Conservation (phyloP, 2,888 invertebrate genomes). For the Microctonus brassicae region DNA sequence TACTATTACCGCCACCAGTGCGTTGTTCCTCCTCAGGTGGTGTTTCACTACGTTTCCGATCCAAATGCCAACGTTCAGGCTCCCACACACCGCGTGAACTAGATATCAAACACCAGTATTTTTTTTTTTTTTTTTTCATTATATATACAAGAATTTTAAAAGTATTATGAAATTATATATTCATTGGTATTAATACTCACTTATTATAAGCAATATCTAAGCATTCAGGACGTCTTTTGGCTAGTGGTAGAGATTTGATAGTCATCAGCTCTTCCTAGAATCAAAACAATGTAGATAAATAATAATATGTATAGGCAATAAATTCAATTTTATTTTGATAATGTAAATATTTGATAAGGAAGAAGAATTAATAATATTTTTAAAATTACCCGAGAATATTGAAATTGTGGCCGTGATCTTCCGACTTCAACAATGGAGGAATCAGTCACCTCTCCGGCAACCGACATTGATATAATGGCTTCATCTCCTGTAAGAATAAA, state of each 20-base stretch:
- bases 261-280: conserved; percentile 79
- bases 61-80: conserved; percentile 72
- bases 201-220: conserved; percentile 73
- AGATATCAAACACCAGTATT: conserved; percentile 27
- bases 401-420: conserved; percentile 67
- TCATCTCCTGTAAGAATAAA: conserved; percentile 69
- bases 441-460: conserved; percentile 69
- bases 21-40: conserved; percentile 75
- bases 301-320: not conserved
- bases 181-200: conserved; percentile 64
- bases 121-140: conserved; percentile 29
- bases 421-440: conserved; percentile 67
- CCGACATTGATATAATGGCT: conserved; percentile 71
- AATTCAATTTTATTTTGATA: not conserved
- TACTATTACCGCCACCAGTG: conserved; percentile 66
- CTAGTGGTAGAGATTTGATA: conserved; percentile 78
- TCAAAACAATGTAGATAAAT: conserved; percentile 10
- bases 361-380: conserved; percentile 15
- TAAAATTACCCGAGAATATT: conserved; percentile 64
- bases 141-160: conserved; percentile 5
- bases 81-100: conserved; percentile 71
- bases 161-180: not conserved
- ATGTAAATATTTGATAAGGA: not conserved
- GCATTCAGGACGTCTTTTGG: conserved; percentile 81
- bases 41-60: conserved; percentile 75